Evolutionary conservation across 1,140 invertebrate species (phyloP).

Genomic region (Wasmannia auropunctata): DNA sequence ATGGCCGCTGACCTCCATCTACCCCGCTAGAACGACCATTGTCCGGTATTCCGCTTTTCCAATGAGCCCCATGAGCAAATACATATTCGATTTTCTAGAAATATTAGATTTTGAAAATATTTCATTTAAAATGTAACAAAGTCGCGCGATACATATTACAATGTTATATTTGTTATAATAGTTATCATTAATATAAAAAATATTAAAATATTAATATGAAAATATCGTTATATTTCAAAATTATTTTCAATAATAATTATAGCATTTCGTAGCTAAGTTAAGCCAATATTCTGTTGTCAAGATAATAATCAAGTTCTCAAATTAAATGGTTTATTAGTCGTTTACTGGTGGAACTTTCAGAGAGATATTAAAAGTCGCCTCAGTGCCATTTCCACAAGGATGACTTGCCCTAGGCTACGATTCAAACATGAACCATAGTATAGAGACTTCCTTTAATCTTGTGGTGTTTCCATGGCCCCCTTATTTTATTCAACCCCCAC

Average conservation of each 20-base stretch:
- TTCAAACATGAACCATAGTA: constrained; percentile 63
- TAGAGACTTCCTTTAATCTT: constrained; percentile 82
- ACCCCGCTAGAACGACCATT: constrained; percentile 66
- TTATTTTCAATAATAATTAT: background rate
- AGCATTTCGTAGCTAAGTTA: background rate
- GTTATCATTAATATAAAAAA: background rate
- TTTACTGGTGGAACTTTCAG: background rate
- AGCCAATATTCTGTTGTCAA: background rate
- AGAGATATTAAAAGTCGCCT: constrained; percentile 71
- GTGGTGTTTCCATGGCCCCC: constrained; percentile 82
- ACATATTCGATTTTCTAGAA: constrained; percentile 33
- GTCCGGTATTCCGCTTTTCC: constrained; percentile 61
- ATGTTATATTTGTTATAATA: background rate
- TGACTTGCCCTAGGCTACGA: constrained; percentile 60
- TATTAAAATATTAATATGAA: background rate
- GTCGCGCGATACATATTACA: background rate
- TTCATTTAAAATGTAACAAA: background rate
- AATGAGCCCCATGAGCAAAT: constrained; percentile 7
- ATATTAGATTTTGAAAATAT: background rate
- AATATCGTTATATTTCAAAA: background rate
- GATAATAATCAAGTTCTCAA: background rate
- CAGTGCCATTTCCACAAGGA: constrained; percentile 62
- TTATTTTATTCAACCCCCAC: constrained; percentile 43
- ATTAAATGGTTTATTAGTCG: constrained; percentile 1
- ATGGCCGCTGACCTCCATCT: constrained; percentile 76